Percentiles rank a stretch among this genome's conserved stretches.
Evolutionary conservation across 2,888 invertebrate species (phyloP).

Genomic region (Erebia epiphron): DNA sequence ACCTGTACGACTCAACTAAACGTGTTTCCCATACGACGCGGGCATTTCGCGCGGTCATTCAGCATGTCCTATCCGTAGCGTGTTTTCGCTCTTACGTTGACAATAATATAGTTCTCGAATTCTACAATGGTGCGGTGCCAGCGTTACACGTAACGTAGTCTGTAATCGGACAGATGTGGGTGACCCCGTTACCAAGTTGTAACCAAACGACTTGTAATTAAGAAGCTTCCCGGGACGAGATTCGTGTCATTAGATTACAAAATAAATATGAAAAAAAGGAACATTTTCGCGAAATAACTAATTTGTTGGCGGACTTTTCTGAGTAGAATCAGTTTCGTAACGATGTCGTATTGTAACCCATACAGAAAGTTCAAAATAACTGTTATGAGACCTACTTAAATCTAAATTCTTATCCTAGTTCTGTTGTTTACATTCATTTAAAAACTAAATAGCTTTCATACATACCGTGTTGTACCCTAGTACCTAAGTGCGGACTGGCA

Average conservation of each 20-base stretch:
- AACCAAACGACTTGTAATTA: slow-evolving; percentile 58
- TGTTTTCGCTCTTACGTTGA: no score
- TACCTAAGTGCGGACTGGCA: no score
- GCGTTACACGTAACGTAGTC: slow-evolving; percentile 47
- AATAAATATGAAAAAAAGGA: slow-evolving; percentile 45
- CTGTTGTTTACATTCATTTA: neutral
- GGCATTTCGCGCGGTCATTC: no score
- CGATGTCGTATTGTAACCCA: slow-evolving; percentile 5
- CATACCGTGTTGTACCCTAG: no score
- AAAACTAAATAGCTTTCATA: neutral
- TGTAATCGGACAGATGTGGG: slow-evolving; percentile 65
- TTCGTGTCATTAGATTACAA: slow-evolving; percentile 55
- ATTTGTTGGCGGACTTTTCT: slow-evolving; percentile 6
- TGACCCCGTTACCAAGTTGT: slow-evolving; percentile 54
- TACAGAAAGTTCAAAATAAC: neutral
- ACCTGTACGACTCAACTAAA: no score
- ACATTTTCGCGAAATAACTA: slow-evolving; percentile 48
- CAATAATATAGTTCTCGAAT: slow-evolving; percentile 5
- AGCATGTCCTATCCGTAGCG: no score
- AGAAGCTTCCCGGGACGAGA: slow-evolving; percentile 53
- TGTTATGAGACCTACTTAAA: neutral
- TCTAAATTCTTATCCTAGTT: slow-evolving; percentile 5
- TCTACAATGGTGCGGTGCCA: slow-evolving; percentile 21
- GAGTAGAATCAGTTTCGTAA: neutral
- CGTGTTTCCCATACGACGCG: no score